Base-by-base conservation (phyloP, 2,888 invertebrate species). In the Isotomurus palustris region DNA sequence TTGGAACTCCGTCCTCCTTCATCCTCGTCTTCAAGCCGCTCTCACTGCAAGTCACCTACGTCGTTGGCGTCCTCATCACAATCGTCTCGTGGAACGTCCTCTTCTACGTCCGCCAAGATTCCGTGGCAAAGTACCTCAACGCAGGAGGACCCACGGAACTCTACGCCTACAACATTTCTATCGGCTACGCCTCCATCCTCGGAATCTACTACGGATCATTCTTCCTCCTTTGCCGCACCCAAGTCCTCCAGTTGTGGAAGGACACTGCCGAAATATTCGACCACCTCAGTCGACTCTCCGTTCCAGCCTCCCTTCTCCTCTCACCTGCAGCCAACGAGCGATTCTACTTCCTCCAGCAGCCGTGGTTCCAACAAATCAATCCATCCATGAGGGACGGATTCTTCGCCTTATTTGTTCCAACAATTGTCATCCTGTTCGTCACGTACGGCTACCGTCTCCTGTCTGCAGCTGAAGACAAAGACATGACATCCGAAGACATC, bases 221-320 rank as follows among this genome's bases (percentile, higher is more conserved):
- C 40, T 36, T 22, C 4, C 21, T 60, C 4, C 14, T 17, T n/a
- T 49, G 47, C 14, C 28, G 44, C 2, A 57, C 49, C 21, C 48
- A 54, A 32, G 53, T 53, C 25, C 27, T 57, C 14, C 4, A 53
- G 19, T 60, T 53, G 25, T 60, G 53, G 60, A 45, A 60, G n/a
- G 19, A 43, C 1, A 57, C 56, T 2, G 17, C 27, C 29, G 10
- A 12, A 2, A 40, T 56, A 6, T 32, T 60, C 4, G 27, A 44
- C 5, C n/a, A 49, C 22, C 52, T 59, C n/a, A n/a, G n/a, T n/a
- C n/a, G n/a, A n/a, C n/a, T n/a, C n/a, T n/a, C n/a, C n/a, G n/a
- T n/a, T n/a, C n/a, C n/a, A n/a, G n/a, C 38, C 53, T 6, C 4
- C 4, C 27, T 1, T 8, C 22, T 24, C 38, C 22, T 3, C 49